Percentiles rank a stretch among this genome's conserved stretches.
These are phyloP conservation scores for Tetanocera ferruginea DNA, from an alignment of 2,888 invertebrate genomes.

Conservation along the genomic window DNA sequence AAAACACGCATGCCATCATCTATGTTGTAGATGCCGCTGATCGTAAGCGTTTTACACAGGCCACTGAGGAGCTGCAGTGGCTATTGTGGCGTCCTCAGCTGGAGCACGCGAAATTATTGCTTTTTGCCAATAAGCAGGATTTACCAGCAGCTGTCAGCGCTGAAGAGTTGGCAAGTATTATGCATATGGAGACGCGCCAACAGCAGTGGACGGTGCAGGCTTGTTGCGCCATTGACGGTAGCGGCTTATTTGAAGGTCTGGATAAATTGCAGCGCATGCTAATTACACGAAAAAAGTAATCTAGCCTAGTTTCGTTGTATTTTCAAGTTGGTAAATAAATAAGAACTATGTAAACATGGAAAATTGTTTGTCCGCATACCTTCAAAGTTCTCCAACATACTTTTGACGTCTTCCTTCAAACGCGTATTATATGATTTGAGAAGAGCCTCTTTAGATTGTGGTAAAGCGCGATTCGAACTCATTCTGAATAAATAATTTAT, in stretches of 20 bases:
- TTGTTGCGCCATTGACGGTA: conserved; percentile 51
- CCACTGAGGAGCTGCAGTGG: conserved; percentile 51
- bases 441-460: conserved; percentile 95
- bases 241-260: conserved; percentile 50
- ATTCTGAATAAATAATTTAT: conserved; percentile 42
- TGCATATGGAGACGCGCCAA: conserved; percentile 44
- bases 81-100: conserved; percentile 52
- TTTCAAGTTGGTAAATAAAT: not conserved
- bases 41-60: conserved; percentile 50
- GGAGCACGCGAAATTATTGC: conserved; percentile 49
- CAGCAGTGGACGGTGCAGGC: conserved; percentile 53
- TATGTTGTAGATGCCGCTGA: conserved; percentile 57
- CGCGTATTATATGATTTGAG: conserved; percentile 95
- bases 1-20: conserved; percentile 54
- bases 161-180: conserved; percentile 47
- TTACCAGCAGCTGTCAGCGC: conserved; percentile 51
- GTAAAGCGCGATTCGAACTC: conserved; percentile 73
- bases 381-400: conserved; percentile 97
- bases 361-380: conserved; percentile 72
- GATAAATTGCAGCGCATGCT: conserved; percentile 50
- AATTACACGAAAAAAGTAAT: conserved; percentile 20
- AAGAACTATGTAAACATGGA: not conserved
- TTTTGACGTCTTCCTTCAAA: conserved; percentile 95
- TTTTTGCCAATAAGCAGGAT: conserved; percentile 59
- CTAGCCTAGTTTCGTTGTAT: not conserved